These are phyloP conservation scores for Bos indicus DNA, from an alignment of 2,113 vertebrate species.

Conservation along the genomic window DNA sequence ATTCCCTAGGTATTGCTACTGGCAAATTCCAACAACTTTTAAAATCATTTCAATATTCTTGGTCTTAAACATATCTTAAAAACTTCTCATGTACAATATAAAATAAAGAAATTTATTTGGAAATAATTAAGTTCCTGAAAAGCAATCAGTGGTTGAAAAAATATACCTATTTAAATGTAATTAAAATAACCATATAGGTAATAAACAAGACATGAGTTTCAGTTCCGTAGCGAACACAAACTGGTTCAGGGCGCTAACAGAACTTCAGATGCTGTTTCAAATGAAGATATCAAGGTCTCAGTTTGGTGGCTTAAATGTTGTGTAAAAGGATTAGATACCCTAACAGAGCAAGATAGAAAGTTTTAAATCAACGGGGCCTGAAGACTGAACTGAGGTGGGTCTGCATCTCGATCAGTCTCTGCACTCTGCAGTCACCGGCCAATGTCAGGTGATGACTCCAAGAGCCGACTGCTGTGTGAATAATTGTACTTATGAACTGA, in stretches of 20 bases:
- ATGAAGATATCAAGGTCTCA: conserved; percentile 19
- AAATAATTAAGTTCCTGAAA: conserved; percentile 67
- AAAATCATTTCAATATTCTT: conserved; percentile 67
- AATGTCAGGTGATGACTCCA: not conserved
- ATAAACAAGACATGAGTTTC: not conserved
- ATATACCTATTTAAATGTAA: conserved; percentile 57
- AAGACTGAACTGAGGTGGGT: not conserved
- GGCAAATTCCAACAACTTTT: conserved; percentile 50
- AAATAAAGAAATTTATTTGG: conserved; percentile 68
- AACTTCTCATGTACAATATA: conserved; percentile 61
- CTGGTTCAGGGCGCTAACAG: not conserved
- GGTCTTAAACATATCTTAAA: conserved; percentile 69
- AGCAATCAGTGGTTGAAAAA: conserved; percentile 70
- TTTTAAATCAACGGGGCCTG: not conserved
- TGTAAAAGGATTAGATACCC: conserved; percentile 12
- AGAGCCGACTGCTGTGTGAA: not conserved
- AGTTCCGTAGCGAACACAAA: not conserved
- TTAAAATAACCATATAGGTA: not conserved
- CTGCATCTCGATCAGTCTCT: not conserved
- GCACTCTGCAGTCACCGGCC: conserved; percentile 18
- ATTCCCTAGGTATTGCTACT: conserved; percentile 61
- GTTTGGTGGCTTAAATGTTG: conserved; percentile 17
- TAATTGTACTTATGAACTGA: conserved; percentile 44
- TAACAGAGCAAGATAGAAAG: not conserved
- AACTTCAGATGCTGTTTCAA: not conserved